Percentiles rank a stretch among this genome's conserved stretches.
Conservation (phyloP, 35 echinoderm and acorn worm genomes). For the Anneissia japonica region DNA sequence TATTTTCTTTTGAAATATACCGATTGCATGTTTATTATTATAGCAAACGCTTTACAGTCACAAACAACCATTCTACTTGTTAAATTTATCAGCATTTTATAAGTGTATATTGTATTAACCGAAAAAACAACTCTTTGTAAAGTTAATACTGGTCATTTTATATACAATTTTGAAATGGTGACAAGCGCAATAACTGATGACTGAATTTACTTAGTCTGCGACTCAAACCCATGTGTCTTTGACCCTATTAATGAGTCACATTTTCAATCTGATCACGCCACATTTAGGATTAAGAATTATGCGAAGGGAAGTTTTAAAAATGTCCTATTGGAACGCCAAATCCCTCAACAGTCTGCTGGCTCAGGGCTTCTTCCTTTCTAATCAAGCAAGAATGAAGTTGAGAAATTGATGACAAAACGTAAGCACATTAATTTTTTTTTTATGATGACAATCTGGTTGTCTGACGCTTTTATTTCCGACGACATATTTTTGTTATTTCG, state of each 20-base stretch:
- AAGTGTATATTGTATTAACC: too few species aligned
- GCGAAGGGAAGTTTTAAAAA: background rate
- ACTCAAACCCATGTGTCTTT: background rate
- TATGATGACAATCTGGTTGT: too few species aligned
- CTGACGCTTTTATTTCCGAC: too few species aligned
- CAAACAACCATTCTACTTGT: too few species aligned
- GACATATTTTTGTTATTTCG: too few species aligned
- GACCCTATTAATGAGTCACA: background rate
- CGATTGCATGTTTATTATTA: too few species aligned
- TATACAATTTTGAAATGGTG: background rate
- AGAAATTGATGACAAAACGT: too few species aligned
- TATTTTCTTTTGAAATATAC: too few species aligned
- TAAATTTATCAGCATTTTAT: too few species aligned
- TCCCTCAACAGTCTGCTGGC: background rate
- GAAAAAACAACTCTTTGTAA: background rate
- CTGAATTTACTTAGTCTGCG: background rate
- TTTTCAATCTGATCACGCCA: background rate
- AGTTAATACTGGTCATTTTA: background rate
- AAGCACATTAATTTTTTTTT: too few species aligned
- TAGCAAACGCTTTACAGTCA: too few species aligned
- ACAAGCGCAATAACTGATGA: background rate
- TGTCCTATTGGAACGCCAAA: background rate
- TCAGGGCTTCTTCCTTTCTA: background rate
- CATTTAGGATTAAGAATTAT: background rate
- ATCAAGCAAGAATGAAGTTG: background rate